Conservation (phyloP, 2,797 vertebrate species). For the Fistularia commersonii region DNA sequence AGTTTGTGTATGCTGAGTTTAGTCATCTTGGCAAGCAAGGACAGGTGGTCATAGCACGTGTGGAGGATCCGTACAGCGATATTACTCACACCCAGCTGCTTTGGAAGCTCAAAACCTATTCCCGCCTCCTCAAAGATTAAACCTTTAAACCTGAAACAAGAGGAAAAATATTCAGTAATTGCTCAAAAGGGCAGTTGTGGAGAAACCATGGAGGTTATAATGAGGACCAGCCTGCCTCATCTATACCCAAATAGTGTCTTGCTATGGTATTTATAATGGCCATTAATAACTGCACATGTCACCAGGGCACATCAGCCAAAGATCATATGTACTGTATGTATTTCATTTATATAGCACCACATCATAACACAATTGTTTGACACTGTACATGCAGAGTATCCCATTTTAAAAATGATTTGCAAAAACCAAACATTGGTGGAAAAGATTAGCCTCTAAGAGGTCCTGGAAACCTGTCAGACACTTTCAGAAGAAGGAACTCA, state of each 20-base stretch:
- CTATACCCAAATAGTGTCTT: background rate
- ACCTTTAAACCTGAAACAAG: constrained; percentile 73
- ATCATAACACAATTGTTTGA: too few species aligned
- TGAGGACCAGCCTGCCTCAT: background rate
- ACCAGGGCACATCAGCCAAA: too few species aligned
- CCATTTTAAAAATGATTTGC: too few species aligned
- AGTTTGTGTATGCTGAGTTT: constrained; percentile 16
- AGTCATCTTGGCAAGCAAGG: constrained; percentile 50
- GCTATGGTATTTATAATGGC: background rate
- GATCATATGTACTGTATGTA: too few species aligned
- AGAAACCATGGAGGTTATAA: background rate
- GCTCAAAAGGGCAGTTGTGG: too few species aligned
- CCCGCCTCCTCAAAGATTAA: constrained; percentile 70
- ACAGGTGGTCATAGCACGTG: constrained; percentile 85
- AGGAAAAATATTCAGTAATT: background rate
- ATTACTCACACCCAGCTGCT: constrained; percentile 72
- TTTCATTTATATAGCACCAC: too few species aligned
- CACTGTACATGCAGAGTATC: too few species aligned
- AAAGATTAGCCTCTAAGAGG: too few species aligned
- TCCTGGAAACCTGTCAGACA: too few species aligned
- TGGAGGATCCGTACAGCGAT: constrained; percentile 82
- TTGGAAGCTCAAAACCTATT: constrained; percentile 82
- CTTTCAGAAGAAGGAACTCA: too few species aligned
- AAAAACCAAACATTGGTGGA: too few species aligned
- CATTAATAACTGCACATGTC: background rate